Evolutionary conservation across 2,888 invertebrate species (phyloP).

Genomic region (Chirona hameri): DNA sequence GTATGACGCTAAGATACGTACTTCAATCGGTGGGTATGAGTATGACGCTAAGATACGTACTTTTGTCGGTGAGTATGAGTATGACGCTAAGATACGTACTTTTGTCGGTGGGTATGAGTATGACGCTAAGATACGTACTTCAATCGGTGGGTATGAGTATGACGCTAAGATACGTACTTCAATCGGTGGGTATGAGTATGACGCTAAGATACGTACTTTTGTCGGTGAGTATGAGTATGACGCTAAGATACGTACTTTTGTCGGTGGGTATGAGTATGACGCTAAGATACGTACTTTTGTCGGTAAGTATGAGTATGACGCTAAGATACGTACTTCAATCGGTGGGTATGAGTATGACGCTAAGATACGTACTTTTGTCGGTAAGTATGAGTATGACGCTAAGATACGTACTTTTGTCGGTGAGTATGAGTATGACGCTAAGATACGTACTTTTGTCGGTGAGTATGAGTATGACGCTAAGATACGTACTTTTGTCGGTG

Average conservation of each 20-base stretch:
- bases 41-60: conserved; percentile 68
- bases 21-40: conserved; percentile 88
- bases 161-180: conserved; percentile 44
- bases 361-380: background rate
- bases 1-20: conserved; percentile 5
- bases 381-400: background rate
- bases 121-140: conserved; percentile 62
- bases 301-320: background rate
- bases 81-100: conserved; percentile 31
- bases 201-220: conserved; percentile 58
- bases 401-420: conserved; percentile 63
- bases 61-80: background rate
- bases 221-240: background rate
- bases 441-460: background rate
- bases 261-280: conserved; percentile 95
- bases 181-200: conserved; percentile 93
- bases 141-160: background rate
- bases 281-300: conserved; percentile 48
- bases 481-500: conserved; percentile 67
- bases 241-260: conserved; percentile 50
- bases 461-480: background rate
- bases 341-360: conserved; percentile 91
- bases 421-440: conserved; percentile 92
- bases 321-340: conserved; percentile 59
- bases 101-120: conserved; percentile 92